Percentiles rank a stretch among this genome's conserved stretches.
These are phyloP conservation scores for Mus spretus DNA, from an alignment of 2,797 vertebrate genomes.

Conservation along the genomic window DNA sequence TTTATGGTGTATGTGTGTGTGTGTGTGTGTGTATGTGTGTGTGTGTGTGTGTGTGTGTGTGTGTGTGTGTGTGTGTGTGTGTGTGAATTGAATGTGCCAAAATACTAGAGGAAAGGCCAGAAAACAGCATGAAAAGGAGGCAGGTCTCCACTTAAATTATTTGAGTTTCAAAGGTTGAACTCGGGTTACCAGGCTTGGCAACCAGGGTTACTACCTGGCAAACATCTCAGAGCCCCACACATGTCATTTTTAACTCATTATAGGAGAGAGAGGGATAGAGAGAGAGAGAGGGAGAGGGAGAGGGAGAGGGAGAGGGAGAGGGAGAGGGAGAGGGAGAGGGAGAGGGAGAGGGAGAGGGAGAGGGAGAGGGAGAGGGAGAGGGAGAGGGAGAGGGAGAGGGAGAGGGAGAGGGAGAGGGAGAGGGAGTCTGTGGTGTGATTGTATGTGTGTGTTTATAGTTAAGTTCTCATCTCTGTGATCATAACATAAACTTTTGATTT, in stretches of 20 bases:
- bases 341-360: too few relatives aligned
- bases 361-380: too few relatives aligned
- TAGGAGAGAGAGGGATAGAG: neutral
- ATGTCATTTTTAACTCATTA: neutral
- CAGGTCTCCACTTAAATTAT: neutral
- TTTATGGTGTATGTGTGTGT: neutral
- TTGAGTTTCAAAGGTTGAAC: neutral
- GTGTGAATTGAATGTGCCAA: neutral
- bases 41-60: neutral
- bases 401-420: too few relatives aligned
- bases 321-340: too few relatives aligned
- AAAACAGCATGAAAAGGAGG: neutral
- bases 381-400: too few relatives aligned
- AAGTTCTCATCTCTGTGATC: slow-evolving; percentile 8
- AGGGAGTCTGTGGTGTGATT: neutral
- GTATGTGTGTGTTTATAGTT: too few relatives aligned
- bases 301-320: too few relatives aligned
- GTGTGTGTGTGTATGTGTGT: too few relatives aligned
- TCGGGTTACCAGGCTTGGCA: neutral
- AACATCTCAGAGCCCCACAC: neutral
- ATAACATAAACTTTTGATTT: slow-evolving; percentile 53
- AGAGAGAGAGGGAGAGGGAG: too few relatives aligned
- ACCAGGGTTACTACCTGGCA: too few relatives aligned
- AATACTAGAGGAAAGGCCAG: too few relatives aligned
- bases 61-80: too few relatives aligned